Conservation (phyloP, 2,888 invertebrate species). For the Morpho achilles region DNA sequence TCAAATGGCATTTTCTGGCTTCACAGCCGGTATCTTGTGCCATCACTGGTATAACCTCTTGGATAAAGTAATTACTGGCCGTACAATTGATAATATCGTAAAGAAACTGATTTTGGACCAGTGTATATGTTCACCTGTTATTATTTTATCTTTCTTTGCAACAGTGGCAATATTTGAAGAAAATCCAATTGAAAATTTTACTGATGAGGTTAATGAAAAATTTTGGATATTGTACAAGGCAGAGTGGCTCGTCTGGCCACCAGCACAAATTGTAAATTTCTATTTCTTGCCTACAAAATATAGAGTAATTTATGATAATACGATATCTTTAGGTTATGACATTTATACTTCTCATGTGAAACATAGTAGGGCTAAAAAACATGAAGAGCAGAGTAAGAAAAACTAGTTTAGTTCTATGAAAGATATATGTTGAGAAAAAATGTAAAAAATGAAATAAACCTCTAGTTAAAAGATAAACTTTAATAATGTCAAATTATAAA, state of each 20-base stretch:
- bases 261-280: slow-evolving; percentile 95
- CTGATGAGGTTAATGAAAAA: slow-evolving; percentile 85
- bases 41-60: slow-evolving; percentile 93
- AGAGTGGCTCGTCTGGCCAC: slow-evolving; percentile 97
- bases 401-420: no score
- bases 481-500: no score
- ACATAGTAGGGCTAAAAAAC: slow-evolving; percentile 61
- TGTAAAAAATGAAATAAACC: no score
- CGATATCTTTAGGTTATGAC: slow-evolving; percentile 92
- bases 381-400: not conserved
- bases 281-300: slow-evolving; percentile 90
- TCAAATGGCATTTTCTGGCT: slow-evolving; percentile 90
- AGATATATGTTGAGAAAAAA: no score
- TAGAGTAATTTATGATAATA: slow-evolving; percentile 93
- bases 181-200: slow-evolving; percentile 80
- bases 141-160: slow-evolving; percentile 88
- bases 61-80: slow-evolving; percentile 86
- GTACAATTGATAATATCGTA: slow-evolving; percentile 81
- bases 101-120: slow-evolving; percentile 93
- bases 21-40: slow-evolving; percentile 88
- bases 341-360: slow-evolving; percentile 92
- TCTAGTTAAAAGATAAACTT: no score
- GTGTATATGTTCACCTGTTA: slow-evolving; percentile 90
- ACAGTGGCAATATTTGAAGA: slow-evolving; percentile 87
- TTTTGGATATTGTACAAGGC: slow-evolving; percentile 88